Evolutionary conservation across 2,888 invertebrate genomes (phyloP).

Genomic region (Dorcus hopei): DNA sequence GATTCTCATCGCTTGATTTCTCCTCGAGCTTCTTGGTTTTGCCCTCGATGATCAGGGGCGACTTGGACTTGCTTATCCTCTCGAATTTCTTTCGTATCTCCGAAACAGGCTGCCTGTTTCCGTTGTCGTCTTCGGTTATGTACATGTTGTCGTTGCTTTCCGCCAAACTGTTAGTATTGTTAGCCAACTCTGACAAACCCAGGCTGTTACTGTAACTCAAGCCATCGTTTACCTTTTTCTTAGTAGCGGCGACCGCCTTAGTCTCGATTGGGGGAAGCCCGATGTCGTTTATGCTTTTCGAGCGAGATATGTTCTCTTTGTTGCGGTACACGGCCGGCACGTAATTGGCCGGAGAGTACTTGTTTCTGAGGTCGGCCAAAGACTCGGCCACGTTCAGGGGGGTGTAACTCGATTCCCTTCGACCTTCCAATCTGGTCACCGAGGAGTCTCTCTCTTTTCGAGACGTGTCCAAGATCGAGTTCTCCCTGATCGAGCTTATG

Average conservation of each 20-base stretch:
- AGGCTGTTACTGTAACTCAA: constrained; percentile 39
- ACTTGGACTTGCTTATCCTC: constrained; percentile 26
- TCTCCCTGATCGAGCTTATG: constrained; percentile 42
- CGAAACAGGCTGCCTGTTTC: constrained; percentile 55
- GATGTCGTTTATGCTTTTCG: constrained; percentile 61
- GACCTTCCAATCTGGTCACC: constrained; percentile 28
- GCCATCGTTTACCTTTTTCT: constrained; percentile 43
- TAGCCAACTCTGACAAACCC: constrained; percentile 40
- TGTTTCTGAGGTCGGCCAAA: constrained; percentile 66
- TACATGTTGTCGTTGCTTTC: constrained; percentile 49
- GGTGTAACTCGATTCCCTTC: constrained; percentile 19
- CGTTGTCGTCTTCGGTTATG: constrained; percentile 55
- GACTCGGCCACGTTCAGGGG: constrained; percentile 43
- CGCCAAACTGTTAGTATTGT: constrained; percentile 45
- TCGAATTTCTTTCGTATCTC: constrained; percentile 60
- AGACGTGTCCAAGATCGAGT: constrained; percentile 49
- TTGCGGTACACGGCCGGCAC: constrained; percentile 54
- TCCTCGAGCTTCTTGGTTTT: constrained; percentile 12
- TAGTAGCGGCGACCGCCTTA: constrained; percentile 35
- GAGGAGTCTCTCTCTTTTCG: constrained; percentile 57
- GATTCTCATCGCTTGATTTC: constrained; percentile 17
- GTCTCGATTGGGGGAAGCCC: constrained; percentile 49
- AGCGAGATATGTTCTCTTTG: constrained; percentile 44
- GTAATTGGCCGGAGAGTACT: constrained; percentile 74
- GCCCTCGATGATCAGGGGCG: constrained; percentile 30